Base-by-base conservation (phyloP, 2,113 vertebrate genomes). In the Spea multiplicata region DNA sequence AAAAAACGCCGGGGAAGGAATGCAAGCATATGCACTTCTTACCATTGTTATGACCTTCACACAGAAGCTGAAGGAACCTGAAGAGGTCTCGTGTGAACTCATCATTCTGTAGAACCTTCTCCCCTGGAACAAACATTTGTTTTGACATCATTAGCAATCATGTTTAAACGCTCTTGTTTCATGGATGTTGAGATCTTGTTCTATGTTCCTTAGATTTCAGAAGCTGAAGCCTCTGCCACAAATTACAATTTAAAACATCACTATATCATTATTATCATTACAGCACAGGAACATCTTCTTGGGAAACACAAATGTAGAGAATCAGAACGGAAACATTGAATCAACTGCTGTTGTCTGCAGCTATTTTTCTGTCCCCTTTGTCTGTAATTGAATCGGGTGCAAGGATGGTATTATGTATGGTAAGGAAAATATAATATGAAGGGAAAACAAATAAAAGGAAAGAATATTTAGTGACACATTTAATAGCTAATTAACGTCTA, bases 21-120 rank as follows among this genome's bases (percentile, higher is more conserved):
- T 81, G 84, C 73, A 12, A 9, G 14, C 55, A 59, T 59, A 59
- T 13, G 3, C 14, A 44, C 67, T 50, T 89, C 94, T 86, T 90
- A 98, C 97, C 97, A 65, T 95, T 96, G 86, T 99, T 99, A 87
- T 99, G 97, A 48, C 97, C 97, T 90, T 99, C 97, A 90, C 97
- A 99, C 48, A 99, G 95, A 74, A 99, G 92, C 85, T 99, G 97
- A 78, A 99, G 92, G 88, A 99, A 99, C 88, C 97, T 91, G 88
- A 99, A 99, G 44, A 99, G 94, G 87, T 98, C 97, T 82, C 93
- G 91, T 57, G 97, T 99, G 87, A 98, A 98, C 88, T 99, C 97
- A 66, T 99, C 96, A 71, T 97, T 96, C 88, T 98, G 97, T 82
- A 99, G 93, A 50, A 99, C 97, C 84, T 98, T 99, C 86, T 98